Percentiles rank a stretch among this genome's conserved stretches.
Conservation (phyloP, 1,140 invertebrate species). For the Drosophila triauraria region DNA sequence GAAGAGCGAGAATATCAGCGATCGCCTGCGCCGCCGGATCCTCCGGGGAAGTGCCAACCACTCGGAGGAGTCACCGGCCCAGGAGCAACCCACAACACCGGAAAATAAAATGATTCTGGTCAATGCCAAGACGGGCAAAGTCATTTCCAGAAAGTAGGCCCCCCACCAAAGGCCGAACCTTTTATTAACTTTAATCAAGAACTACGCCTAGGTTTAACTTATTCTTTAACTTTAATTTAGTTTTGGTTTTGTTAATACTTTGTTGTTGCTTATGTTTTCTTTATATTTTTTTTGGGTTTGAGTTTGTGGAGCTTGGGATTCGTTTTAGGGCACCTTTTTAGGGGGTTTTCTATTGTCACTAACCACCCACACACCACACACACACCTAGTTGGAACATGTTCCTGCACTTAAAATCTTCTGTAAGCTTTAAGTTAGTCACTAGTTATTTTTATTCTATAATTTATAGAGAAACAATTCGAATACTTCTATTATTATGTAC, state of each 20-base stretch:
- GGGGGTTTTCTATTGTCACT: slow-evolving; percentile 69
- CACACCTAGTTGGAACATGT: slow-evolving; percentile 69
- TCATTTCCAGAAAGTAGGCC: slow-evolving; percentile 72
- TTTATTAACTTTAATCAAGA: slow-evolving; percentile 31
- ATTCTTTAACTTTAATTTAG: slow-evolving; percentile 37
- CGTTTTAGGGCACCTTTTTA: slow-evolving; percentile 54
- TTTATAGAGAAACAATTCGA: slow-evolving; percentile 46
- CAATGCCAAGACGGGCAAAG: slow-evolving; percentile 84
- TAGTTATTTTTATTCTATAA: slow-evolving; percentile 13
- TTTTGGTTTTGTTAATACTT: slow-evolving; percentile 65
- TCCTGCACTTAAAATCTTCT: slow-evolving; percentile 68
- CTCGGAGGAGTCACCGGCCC: slow-evolving; percentile 3
- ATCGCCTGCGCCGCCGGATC: slow-evolving; percentile 72
- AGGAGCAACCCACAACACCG: slow-evolving; percentile 44
- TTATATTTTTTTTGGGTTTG: slow-evolving; percentile 38
- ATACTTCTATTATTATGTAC: slow-evolving; percentile 25
- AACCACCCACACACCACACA: slow-evolving; percentile 50
- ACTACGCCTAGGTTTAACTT: slow-evolving; percentile 21
- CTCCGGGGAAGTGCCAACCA: slow-evolving; percentile 57
- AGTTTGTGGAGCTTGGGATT: slow-evolving; percentile 46
- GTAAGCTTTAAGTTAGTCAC: slow-evolving; percentile 46
- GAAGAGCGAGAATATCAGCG: slow-evolving; percentile 72
- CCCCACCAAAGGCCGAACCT: slow-evolving; percentile 4
- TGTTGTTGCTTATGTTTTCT: slow-evolving; percentile 64
- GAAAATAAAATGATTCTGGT: slow-evolving; percentile 80